Evolutionary conservation across 2,113 vertebrate species (phyloP), one percentile per base, ranked within the genome.

Genomic region (Noturus placidus): DNA sequence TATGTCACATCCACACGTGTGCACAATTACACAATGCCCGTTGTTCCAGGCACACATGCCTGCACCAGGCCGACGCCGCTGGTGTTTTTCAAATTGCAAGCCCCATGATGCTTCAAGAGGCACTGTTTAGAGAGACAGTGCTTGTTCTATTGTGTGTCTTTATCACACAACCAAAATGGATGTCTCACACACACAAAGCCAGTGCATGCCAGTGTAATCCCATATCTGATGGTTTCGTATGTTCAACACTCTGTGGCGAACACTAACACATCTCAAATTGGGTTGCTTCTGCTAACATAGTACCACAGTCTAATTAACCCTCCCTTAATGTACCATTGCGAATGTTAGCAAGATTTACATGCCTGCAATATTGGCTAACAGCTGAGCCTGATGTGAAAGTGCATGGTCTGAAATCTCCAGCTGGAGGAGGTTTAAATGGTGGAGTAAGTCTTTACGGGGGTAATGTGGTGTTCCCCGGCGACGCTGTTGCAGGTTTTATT

Each of bases 41-140:
- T 57, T 82, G 83, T 82, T 57, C 38, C 54, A 63, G 54, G 14
- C 38, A 1, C 81, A 87, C 86, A 87, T 52, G 81, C 81, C 67
- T 76, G 56, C 74, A 80, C 50, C 33, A 61, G 69, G n/a, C 61
- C 22, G 35, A 74, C 81, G 61, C 52, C 38, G 9, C 70, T 57
- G 30, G 70, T 52, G 65, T 61, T 87, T 87, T 86, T 80, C 35
- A 83, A 91, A 67, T 89, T 22, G 91, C 90, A 80, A 89, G 88
- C 88, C 91, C 89, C 4, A 0, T 76, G 82, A 92, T 90, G 87
- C 91, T 90, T 89, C 92, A 87, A 90, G 88, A 86, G 82, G 77
- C 89, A 90, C 90, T 91, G 93, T 93, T 93, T 93, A 89, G 69
- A 89, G 90, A 88, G 46, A 88, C 86, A 77, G 92, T 92, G 91